Conservation (phyloP, 2,888 invertebrate species). For the Pediacus dermestoides region DNA sequence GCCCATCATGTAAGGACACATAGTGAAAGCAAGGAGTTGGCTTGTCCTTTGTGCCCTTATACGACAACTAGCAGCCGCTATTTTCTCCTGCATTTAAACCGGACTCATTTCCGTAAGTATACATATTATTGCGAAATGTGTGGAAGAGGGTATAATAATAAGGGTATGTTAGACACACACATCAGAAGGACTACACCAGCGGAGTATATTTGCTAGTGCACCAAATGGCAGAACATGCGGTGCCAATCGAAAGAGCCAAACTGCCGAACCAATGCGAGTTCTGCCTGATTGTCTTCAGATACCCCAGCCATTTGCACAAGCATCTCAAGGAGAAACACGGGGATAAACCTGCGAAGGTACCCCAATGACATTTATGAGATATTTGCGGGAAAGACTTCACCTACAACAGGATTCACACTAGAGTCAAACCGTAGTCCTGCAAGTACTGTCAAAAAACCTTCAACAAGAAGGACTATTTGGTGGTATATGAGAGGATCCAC, state of each 20-base stretch:
- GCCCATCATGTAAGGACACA: no score
- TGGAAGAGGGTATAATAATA: no score
- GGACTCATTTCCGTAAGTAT: no score
- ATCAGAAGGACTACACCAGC: no score
- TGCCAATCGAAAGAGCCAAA: conserved; percentile 45
- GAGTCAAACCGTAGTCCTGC: conserved; percentile 42
- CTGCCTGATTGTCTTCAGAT: conserved; percentile 39
- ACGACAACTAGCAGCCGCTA: no score
- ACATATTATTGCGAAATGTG: no score
- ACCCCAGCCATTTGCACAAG: conserved; percentile 45
- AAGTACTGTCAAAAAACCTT: conserved; percentile 43
- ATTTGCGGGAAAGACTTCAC: conserved; percentile 44
- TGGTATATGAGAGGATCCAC: conserved; percentile 60
- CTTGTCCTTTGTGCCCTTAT: no score
- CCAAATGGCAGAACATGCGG: conserved; percentile 38
- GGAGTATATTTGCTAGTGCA: conserved; percentile 36
- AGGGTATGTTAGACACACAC: no score
- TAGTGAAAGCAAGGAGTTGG: no score
- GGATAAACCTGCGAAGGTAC: conserved; percentile 31
- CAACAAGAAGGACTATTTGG: conserved; percentile 49
- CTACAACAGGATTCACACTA: conserved; percentile 42
- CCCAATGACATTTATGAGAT: conserved; percentile 41
- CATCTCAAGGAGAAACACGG: conserved; percentile 46
- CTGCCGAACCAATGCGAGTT: conserved; percentile 45
- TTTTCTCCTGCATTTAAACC: no score